These are phyloP conservation scores for Colistium nudipinnis DNA, from an alignment of 2,113 vertebrate genomes.

Conservation along the genomic window DNA sequence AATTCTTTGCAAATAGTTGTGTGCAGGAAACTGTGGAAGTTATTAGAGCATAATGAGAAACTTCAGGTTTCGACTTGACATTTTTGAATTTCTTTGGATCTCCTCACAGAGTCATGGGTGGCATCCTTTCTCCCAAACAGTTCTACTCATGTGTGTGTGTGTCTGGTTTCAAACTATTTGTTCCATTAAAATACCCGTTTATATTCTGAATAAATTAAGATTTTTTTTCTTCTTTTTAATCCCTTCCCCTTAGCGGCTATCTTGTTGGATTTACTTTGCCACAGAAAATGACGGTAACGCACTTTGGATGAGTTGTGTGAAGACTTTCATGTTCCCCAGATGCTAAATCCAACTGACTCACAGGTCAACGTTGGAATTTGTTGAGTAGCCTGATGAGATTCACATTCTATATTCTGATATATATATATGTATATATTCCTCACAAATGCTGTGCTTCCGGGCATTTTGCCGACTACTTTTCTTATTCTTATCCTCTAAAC, in stretches of 20 bases:
- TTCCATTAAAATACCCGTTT: neutral
- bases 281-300: no score
- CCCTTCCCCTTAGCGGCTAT: no score
- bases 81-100: neutral
- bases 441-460: no score
- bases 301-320: no score
- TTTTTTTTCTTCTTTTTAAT: no score
- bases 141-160: neutral
- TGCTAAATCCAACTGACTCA: neutral
- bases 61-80: neutral
- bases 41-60: conserved; percentile 16
- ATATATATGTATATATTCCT: no score
- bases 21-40: neutral
- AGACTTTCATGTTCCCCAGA: neutral
- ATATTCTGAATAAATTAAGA: neutral
- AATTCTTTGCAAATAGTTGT: neutral
- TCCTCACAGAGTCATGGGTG: neutral
- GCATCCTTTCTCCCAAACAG: neutral
- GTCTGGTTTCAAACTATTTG: neutral
- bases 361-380: neutral
- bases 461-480: no score
- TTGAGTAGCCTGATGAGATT: no score
- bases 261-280: no score
- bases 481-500: no score
- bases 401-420: no score